Base-by-base conservation (phyloP, 1,140 invertebrate genomes). In the Drosophila gunungcola region DNA sequence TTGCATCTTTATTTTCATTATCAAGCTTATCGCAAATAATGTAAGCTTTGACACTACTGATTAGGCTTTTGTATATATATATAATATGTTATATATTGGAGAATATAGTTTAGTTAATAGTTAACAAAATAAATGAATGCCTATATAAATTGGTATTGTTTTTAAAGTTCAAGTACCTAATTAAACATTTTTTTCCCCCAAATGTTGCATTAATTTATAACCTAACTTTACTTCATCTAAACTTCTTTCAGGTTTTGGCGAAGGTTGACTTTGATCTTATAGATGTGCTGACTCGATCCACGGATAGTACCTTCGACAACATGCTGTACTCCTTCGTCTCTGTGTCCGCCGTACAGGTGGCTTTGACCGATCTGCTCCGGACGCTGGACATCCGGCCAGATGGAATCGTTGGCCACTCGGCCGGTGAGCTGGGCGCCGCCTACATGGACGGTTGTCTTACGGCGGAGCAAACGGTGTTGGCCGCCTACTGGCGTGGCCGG, bases 381-480 rank as follows among this genome's bases (percentile, higher is more conserved):
- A 92, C 93, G 4, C 74, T 99, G 27, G 96, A 95, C 46, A 94
- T 99, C 9, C 93, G 94, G 45, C 97, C 98, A 3, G 98, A 99
- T 93, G 98, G 98, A 49, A 98, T 99, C 75, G 93, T 99, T 56
- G 98, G 98, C 4, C 98, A 99, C 92, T 99, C 98, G 1, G 98
- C 98, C 1, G 98, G 98, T 21, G 98, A 99, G 94, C 93, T 98
- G 60, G 94, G 97, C 9, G 99, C 98, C 92, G 98, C 97, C 1
- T 99, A 99, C 93, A 98, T 98, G 58, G 98, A 99, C 93, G 98
- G 97, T 1, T 96, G 96, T 12, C 95, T 99, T 49, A 98, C 97
- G 12, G 95, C 95, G 3, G 98, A 99, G 90, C 98, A 99, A 93
- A 97, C 97, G 0, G 95, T 99, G 21, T 92, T 98, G 43, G 96